Evolutionary conservation across 2,797 vertebrate genomes (phyloP), one percentile per base, ranked within the genome.

Genomic region (Aldrovandia affinis): DNA sequence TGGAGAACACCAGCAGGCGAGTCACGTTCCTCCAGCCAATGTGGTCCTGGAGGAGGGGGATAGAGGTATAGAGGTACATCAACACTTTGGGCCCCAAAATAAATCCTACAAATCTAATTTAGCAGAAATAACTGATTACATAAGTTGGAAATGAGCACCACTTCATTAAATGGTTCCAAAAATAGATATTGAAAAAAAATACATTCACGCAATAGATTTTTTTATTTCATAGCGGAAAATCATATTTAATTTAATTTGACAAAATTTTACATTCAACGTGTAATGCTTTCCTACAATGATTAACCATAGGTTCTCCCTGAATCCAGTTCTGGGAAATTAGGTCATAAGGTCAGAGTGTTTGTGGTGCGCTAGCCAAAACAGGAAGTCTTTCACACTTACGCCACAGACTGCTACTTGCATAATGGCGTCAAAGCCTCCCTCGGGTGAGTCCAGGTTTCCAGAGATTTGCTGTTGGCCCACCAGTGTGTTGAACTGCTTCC

Each of bases 341-440:
- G 70, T 75, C 8, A 14, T 20, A 44, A 25, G 22, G 39, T n/a
- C 22, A 47, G 7, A 0, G 18, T 7, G 2, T 70, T 70, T 70
- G 42, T 20, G 3, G 0, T 2, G 8, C 14, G 47, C 14, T 47
- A 25, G 47, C 28, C 1, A n/a, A 54, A 54, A 54, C 12, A 79
- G 77, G 4, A 20, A 50, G 77, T 68, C 3, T 36, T 44, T n/a
- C 2, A 18, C 0, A 42, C 97, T 94, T 89, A 99, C 98, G 92
- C 96, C 96, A 87, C 98, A 99, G 84, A 99, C 98, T 0, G 98
- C 98, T 91, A 99, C 98, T 87, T 99, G 98, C 98, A 99, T 99
- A 91, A 99, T 99, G 86, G 98, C 98, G 44, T 99, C 98, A 82
- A 99, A 99, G 68, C 98, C 98, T 1, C 98, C 98, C 94, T 99